Evolutionary conservation across 2,888 invertebrate species (phyloP), one percentile per base, ranked within the genome.

Genomic region (Drosophila basisetae): DNA sequence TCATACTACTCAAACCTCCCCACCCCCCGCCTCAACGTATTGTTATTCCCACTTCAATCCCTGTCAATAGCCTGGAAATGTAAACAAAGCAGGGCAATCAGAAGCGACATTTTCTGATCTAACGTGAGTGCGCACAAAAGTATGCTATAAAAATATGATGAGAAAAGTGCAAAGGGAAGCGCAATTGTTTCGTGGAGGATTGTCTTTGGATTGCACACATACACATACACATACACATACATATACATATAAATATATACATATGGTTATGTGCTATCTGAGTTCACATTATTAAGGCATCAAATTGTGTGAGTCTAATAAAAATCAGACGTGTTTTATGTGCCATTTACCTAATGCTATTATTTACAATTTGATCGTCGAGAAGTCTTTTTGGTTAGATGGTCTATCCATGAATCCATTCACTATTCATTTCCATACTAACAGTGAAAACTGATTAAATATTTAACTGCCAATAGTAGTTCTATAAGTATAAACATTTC

Each of bases 61-160:
- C 64, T 84, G 88, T 84, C 83, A 83, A 88, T 88, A 81, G 79
- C 73, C 73, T 39, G 76, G 60, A 83, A 82, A 90, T 86, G 90
- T 85, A 85, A 90, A 86, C 86, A 86, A 90, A 90, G 58, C 81
- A 90, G 84, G 78, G 88, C 88, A 84, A 86, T 86, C 86, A 88
- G 73, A 83, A 64, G 69, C 83, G 73, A 90, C 82, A 88, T 85
- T 83, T 85, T 83, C 63, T 69, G 70, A 84, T 84, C 82, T 62
- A 75, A 88, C 83, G 76, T 81, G 90, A 65, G 65, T 58, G 73
- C 80, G 77, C 85, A 61, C 71, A 68, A 80, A 89, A 87, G 89
- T 86, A 86, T 90, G 86, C 90, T 73, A 87, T 90, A 86, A 90
- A 80, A 80, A 90, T 78, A 81, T 90, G 84, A 75, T 80, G 84